Evolutionary conservation across 2,888 invertebrate genomes (phyloP).

Genomic region (Carpatolechia fugitivella): DNA sequence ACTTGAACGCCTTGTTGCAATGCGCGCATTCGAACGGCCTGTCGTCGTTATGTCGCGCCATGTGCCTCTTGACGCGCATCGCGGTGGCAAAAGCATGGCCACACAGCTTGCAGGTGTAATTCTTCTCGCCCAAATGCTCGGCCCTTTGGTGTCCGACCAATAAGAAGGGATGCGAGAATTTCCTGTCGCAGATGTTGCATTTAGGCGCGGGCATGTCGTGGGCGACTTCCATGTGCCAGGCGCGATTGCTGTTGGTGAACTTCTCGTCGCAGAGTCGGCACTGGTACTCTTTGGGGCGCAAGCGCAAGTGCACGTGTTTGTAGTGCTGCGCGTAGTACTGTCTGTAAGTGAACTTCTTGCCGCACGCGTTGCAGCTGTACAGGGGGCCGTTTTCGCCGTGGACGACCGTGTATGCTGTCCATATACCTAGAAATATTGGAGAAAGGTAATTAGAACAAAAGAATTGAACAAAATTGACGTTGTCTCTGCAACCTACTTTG

Average conservation of each 20-base stretch:
- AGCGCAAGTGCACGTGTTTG: slow-evolving; percentile 35
- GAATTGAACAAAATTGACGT: too few relatives aligned
- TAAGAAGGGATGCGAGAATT: slow-evolving; percentile 33
- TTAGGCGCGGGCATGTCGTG: slow-evolving; percentile 32
- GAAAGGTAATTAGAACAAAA: neutral
- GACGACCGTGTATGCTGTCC: slow-evolving; percentile 5
- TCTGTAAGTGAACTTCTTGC: slow-evolving; percentile 24
- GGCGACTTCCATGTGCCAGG: slow-evolving; percentile 31
- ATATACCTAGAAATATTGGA: neutral
- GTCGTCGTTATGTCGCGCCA: slow-evolving; percentile 41
- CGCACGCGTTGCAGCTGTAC: slow-evolving; percentile 33
- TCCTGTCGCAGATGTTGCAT: slow-evolving; percentile 33
- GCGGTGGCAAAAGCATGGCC: slow-evolving; percentile 40
- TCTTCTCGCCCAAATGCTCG: slow-evolving; percentile 34
- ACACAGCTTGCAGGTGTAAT: slow-evolving; percentile 42
- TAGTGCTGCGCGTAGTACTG: slow-evolving; percentile 36
- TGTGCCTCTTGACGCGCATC: slow-evolving; percentile 33
- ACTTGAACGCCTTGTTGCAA: slow-evolving; percentile 27
- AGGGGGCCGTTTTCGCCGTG: slow-evolving; percentile 22
- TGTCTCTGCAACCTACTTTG: neutral
- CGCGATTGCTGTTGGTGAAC: slow-evolving; percentile 28
- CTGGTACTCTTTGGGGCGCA: slow-evolving; percentile 29
- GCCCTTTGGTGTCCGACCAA: slow-evolving; percentile 34
- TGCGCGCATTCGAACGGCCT: slow-evolving; percentile 35
- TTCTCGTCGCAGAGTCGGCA: slow-evolving; percentile 35